Evolutionary conservation across 2,888 invertebrate species (phyloP).

Genomic region (Drosophila affinis): DNA sequence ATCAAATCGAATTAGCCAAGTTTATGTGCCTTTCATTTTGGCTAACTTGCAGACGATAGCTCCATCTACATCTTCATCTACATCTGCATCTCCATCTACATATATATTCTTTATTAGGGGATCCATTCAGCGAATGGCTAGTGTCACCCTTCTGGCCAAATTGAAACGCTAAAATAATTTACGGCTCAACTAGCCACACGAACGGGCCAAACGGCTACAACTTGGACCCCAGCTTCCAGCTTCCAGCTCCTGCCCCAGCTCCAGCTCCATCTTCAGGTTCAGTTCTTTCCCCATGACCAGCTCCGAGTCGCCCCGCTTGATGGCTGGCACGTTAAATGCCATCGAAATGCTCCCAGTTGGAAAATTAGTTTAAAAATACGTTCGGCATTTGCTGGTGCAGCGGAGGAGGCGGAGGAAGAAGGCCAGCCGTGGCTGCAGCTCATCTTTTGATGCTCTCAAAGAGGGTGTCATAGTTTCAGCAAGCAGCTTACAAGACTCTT

Average conservation of each 20-base stretch:
- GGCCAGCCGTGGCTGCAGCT: constrained; percentile 10
- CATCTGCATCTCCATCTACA: neutral
- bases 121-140: constrained; percentile 12
- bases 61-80: neutral
- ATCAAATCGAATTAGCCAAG: constrained; percentile 44
- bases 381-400: constrained; percentile 20
- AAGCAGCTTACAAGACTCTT: neutral
- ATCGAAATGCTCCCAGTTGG: constrained; percentile 75
- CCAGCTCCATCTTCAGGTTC: constrained; percentile 20
- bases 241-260: constrained; percentile 9
- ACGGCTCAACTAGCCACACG: constrained; percentile 55
- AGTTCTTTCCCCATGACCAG: constrained; percentile 7
- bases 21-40: constrained; percentile 31
- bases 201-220: constrained; percentile 6
- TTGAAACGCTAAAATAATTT: constrained; percentile 77
- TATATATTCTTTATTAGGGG: constrained; percentile 32
- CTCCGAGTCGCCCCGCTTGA: constrained; percentile 25
- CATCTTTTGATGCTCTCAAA: constrained; percentile 10
- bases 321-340: constrained; percentile 56
- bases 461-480: neutral
- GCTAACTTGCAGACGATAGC: constrained; percentile 23
- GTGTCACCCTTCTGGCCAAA: constrained; percentile 54
- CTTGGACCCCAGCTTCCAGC: constrained; percentile 7
- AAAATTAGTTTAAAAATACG: constrained; percentile 79
- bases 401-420: constrained; percentile 10